Evolutionary conservation across 92 coral and sea anemone genomes (phyloP), one percentile per base, ranked within the genome.

Genomic region (Epizoanthus stellaris): DNA sequence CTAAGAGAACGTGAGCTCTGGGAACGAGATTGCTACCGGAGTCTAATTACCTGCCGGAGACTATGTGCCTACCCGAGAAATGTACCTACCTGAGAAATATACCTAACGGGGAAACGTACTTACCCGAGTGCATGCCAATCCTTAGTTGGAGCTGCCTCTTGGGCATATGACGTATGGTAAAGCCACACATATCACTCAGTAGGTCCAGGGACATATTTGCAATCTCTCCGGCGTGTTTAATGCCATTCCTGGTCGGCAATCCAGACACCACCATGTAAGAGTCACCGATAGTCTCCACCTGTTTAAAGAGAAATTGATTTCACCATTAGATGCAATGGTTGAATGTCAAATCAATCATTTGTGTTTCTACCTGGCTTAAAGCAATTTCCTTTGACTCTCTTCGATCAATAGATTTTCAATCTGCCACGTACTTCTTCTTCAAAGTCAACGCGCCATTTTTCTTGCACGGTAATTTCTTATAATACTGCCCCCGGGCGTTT

Each of bases 231-330:
- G 98, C 98, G 66, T 94, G 98, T 40, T 36, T 57, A 77, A 82
- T 88, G 14, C 92, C 92, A 68, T 94, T 94, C 52, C 94, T 86
- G 16, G 80, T 62, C 45, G 98, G 98, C 10, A 94, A 73, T 3
- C 98, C 98, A 69, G 98, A 94, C 42, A 94, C 98, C 0, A 94
- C 98, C 98, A 94, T 92, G 63, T 92, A 94, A 14, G 94, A 92
- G 67, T 94, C 98, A 25, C 98, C 98, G 25, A 94, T 94, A 7
- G 98, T 94, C 87, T 94, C 98, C 23, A 94, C 98, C 98, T 94
- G 11, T 0, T 1, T 11, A 34, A 45, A 42, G 64, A 42, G 25
- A 45, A n/a, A 76, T 43, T 15, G 23, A 21, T 21, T 6, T 21
- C 11, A 21, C 25, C 70, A 21, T 30, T 30, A 30, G 36, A 30